These are phyloP conservation scores for Melanotaenia trifasciata DNA, from an alignment of 2,797 vertebrate species.

Conservation along the genomic window DNA sequence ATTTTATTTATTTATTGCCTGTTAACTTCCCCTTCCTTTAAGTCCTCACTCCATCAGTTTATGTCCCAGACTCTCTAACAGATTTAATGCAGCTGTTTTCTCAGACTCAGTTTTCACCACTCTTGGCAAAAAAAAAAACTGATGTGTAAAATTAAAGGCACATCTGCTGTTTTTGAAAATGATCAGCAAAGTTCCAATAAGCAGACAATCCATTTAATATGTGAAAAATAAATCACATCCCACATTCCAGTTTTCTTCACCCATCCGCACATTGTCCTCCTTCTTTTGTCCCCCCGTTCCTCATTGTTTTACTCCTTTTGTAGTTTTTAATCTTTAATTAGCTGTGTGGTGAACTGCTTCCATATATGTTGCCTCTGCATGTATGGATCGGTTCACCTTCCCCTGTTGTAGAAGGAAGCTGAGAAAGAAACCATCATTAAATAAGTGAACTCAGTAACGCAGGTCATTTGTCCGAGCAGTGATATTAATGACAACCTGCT, in stretches of 20 bases:
- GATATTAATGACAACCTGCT: slow-evolving; percentile 8
- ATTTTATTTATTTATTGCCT: neutral
- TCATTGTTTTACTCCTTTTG: neutral
- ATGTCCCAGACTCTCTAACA: slow-evolving; percentile 13
- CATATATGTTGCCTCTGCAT: neutral
- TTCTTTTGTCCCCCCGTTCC: neutral
- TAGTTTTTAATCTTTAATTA: slow-evolving; percentile 6
- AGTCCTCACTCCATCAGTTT: neutral
- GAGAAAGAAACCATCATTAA: neutral
- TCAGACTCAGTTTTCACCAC: too few species aligned
- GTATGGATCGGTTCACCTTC: neutral
- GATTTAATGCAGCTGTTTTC: slow-evolving; percentile 18
- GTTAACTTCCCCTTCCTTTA: neutral
- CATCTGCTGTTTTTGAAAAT: neutral
- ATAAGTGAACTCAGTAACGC: neutral
- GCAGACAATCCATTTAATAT: slow-evolving; percentile 6
- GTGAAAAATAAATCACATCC: neutral
- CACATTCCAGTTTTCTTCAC: neutral
- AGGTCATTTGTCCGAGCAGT: slow-evolving; percentile 8
- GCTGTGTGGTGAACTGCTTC: neutral
- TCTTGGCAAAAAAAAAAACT: too few species aligned
- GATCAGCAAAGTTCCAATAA: neutral
- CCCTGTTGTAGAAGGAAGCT: neutral
- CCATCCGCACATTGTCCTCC: neutral
- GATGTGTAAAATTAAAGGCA: slow-evolving; percentile 20